These are phyloP conservation scores for Alsophila aescularia DNA, from an alignment of 2,888 invertebrate species.

Conservation along the genomic window DNA sequence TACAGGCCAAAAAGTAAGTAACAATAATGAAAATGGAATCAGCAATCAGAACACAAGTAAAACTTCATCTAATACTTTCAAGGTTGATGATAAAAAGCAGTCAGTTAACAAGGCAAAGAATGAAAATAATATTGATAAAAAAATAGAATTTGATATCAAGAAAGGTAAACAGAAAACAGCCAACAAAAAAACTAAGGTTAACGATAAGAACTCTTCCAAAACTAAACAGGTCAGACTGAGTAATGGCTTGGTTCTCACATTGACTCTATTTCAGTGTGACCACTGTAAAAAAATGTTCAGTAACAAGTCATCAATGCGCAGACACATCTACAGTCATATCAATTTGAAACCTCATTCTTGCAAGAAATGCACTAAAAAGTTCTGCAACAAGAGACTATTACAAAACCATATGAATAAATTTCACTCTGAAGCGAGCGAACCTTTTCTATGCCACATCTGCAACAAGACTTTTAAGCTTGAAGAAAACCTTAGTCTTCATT, in stretches of 20 bases:
- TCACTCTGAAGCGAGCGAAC: conserved; percentile 66
- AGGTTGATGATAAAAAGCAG: conserved; percentile 8
- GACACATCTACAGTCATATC: conserved; percentile 88
- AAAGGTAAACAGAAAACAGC: conserved; percentile 29
- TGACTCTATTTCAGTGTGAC: conserved; percentile 76
- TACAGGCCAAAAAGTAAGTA: conserved; percentile 46
- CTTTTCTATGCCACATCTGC: conserved; percentile 89
- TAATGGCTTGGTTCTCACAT: conserved; percentile 51
- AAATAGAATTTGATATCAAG: conserved; percentile 20
- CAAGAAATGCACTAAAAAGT: conserved; percentile 85
- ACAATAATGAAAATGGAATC: conserved; percentile 78
- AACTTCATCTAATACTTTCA: conserved; percentile 9
- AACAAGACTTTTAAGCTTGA: conserved; percentile 90
- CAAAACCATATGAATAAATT: conserved; percentile 86
- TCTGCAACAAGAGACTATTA: conserved; percentile 86
- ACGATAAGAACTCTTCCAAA: conserved; percentile 27
- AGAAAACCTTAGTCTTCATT: conserved; percentile 89
- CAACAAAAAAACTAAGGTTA: conserved; percentile 27
- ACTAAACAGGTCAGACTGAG: conserved; percentile 46
- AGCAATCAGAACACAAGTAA: conserved; percentile 56
- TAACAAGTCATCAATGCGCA: conserved; percentile 86
- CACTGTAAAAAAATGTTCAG: conserved; percentile 87
- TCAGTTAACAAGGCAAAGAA: conserved; percentile 20
- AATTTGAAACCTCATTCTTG: conserved; percentile 87
- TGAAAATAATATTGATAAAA: conserved; percentile 19